Base-by-base conservation (phyloP, 2,888 invertebrate genomes). In the Drosophila pseudotalamancana region DNA sequence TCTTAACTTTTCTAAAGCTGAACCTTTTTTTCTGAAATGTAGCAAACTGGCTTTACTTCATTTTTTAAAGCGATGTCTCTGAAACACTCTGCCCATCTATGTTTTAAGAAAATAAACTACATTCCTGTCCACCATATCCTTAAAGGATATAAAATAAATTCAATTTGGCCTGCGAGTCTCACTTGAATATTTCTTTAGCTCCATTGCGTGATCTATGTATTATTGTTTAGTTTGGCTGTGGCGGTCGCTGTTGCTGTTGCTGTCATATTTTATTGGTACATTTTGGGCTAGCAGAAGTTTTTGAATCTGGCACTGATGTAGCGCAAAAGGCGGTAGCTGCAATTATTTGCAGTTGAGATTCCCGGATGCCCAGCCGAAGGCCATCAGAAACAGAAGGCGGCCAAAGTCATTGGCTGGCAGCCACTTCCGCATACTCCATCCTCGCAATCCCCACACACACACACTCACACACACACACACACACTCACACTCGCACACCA, bases 311-410 rank as follows among this genome's bases (percentile, higher is more conserved):
- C 19, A 4, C 16, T 16, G 37, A 35, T 21, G 27, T 35, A 34
- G 16, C 18, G 25, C 12, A 46, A n/a, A 14, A 25, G 37, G 48
- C 27, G 40, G 49, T 29, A 77, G 74, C 70, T 84, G 86, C 86
- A 84, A 84, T 84, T 82, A 84, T 71, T 83, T 83, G 86, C 83
- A 84, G 88, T 70, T 67, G 60, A 65, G 67, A 71, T 54, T 49
- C 43, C 37, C 25, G 18, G 62, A 67, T 59, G 51, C 55, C 45
- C 50, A 34, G 56, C 51, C 62, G 68, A 80, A 68, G 79, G 85
- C 87, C 76, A 86, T 84, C 84, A 83, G 81, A 83, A 88, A 88
- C 84, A 85, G 84, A 84, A 69, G 80, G 64, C 71, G 69, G 66
- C 77, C 61, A 63, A 57, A 69, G 70, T 56, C 73, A 61, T 54